A percentile compares a stretch with the other conserved stretches of the same genome.
These are phyloP conservation scores for Baronia brevicornis DNA, from an alignment of 2,888 invertebrate species.

Conservation along the genomic window DNA sequence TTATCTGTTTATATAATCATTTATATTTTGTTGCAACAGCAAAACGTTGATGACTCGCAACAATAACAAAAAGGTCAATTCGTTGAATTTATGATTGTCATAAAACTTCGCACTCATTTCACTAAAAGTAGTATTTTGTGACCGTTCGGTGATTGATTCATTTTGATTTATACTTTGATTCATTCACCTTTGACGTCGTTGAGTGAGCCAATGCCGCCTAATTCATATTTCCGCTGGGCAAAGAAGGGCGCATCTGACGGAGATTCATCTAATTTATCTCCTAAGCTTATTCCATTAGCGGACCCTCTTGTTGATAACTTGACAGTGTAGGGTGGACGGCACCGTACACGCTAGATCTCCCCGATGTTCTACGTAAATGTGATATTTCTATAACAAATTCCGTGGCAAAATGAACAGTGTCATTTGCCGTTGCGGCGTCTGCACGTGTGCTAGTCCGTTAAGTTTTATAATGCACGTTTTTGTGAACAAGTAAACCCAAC, in stretches of 20 bases:
- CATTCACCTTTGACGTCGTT: conserved; percentile 24
- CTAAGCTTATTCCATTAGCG: conserved; percentile 60
- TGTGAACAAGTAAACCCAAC: too few relatives aligned
- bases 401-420: background rate
- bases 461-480: too few relatives aligned
- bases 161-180: too few relatives aligned
- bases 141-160: too few relatives aligned
- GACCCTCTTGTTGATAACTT: conserved; percentile 60
- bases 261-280: conserved; percentile 63
- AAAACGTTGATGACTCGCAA: too few relatives aligned
- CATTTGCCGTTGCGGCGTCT: too few relatives aligned
- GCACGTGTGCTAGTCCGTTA: too few relatives aligned
- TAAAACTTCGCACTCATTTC: too few relatives aligned
- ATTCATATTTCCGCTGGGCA: conserved; percentile 59
- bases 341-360: conserved; percentile 27
- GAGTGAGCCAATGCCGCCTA: conserved; percentile 32
- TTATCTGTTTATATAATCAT: conserved; percentile 14
- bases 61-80: too few relatives aligned
- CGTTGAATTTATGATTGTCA: too few relatives aligned
- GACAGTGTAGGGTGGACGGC: conserved; percentile 39
- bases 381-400: conserved; percentile 9
- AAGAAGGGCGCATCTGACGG: conserved; percentile 56
- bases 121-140: too few relatives aligned
- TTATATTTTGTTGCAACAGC: conserved; percentile 15
- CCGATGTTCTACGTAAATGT: conserved; percentile 13